Percentiles rank a stretch among this genome's conserved stretches.
Evolutionary conservation across 2,113 vertebrate species (phyloP).

Genomic region (Ahaetulla prasina): DNA sequence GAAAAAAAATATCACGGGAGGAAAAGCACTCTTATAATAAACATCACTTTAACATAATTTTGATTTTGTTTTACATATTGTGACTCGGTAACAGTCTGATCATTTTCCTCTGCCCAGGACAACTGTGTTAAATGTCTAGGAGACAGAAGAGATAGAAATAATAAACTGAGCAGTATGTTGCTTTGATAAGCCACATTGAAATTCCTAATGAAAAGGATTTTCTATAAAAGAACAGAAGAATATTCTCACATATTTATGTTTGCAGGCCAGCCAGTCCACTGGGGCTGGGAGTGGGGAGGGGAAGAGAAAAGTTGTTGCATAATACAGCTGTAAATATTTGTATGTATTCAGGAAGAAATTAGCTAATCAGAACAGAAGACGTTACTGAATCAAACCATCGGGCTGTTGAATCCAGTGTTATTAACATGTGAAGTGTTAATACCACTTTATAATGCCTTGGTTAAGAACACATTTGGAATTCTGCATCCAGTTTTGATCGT

Average conservation of each 20-base stretch:
- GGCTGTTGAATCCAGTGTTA: no score
- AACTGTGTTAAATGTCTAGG: not conserved
- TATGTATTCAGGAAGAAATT: not conserved
- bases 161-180: not conserved
- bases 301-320: not conserved
- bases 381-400: no score
- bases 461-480: no score
- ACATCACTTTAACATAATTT: not conserved
- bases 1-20: not conserved
- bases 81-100: not conserved
- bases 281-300: not conserved
- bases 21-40: not conserved
- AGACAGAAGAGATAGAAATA: not conserved
- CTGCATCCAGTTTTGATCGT: no score
- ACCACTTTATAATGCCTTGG: no score
- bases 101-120: not conserved
- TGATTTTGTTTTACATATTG: no score
- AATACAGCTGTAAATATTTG: not conserved
- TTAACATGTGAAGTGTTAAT: no score
- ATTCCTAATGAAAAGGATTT: slow-evolving; percentile 10
- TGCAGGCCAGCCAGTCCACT: not conserved
- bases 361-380: no score
- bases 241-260: slow-evolving; percentile 1
- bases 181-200: not conserved
- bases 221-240: not conserved